Evolutionary conservation across 2,797 vertebrate genomes (phyloP), one percentile per base, ranked within the genome.

Genomic region (Microcaecilia unicolor): DNA sequence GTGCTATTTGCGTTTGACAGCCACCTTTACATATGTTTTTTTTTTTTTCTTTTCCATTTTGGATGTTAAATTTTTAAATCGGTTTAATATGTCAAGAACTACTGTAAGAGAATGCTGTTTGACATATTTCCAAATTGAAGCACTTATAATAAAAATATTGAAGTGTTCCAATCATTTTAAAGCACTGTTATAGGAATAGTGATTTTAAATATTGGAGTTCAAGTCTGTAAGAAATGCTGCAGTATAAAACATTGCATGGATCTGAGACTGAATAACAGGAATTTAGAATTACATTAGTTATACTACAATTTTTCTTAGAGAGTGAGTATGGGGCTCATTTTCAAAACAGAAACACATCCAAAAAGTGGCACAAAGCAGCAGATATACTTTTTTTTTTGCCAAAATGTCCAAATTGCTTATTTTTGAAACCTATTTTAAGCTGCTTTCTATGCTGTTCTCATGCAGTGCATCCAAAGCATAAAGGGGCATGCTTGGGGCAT

Each of bases 141-240:
- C 15, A 34, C 44, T 48, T 48, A 43, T 12, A 48, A 23, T 56
- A 59, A 44, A 57, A 67, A 64, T 51, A 43, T n/a, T 52, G 49
- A 67, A 22, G 17, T 28, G 21, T 18, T 43, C 42, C 43, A 70
- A 58, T 51, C 30, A 25, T 64, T 62, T 65, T 27, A 43, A 61
- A 60, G 58, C 48, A 41, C 31, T 48, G 51, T 55, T 48, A 31
- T 46, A 45, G 45, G 34, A 39, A 51, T 55, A 58, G 25, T 38
- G 25, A 57, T 58, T 48, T 50, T 28, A 38, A 44, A 58, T 41
- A 36, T 34, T 63, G 15, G 16, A n/a, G 15, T 48, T 54, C 51
- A 51, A 39, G 24, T 9, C 13, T 57, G 55, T 51, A 30, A 50
- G 29, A 33, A 15, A 17, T 43, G 28, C 8, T 56, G 49, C 31